Percentiles rank a stretch among this genome's conserved stretches.
Conservation (phyloP, 2,888 invertebrate genomes). For the Hyalella azteca region DNA sequence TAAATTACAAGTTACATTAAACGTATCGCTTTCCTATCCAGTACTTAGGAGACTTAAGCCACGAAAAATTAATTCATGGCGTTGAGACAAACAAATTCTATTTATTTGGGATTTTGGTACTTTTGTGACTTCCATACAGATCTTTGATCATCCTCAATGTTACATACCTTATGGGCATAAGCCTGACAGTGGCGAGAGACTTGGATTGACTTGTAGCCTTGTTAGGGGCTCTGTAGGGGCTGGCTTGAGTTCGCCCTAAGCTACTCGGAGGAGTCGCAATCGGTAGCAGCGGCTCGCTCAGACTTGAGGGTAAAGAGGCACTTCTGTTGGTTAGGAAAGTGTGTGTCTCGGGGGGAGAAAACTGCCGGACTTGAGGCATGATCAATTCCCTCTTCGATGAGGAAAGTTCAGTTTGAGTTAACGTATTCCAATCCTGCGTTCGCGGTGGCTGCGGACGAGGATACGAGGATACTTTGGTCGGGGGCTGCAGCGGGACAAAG, state of each 20-base stretch:
- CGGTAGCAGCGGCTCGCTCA: background rate
- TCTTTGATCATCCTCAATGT: too few relatives aligned
- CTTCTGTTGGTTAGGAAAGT: background rate
- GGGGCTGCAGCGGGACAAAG: background rate
- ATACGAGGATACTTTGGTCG: background rate
- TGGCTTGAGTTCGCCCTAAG: background rate
- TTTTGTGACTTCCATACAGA: too few relatives aligned
- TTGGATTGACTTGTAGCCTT: background rate
- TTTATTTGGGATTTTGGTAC: too few relatives aligned
- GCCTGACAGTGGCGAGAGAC: conserved; percentile 15
- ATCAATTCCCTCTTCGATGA: background rate
- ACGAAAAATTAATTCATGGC: too few relatives aligned
- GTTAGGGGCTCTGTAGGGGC: background rate
- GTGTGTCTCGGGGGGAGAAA: background rate
- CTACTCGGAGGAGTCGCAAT: background rate
- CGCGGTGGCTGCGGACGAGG: background rate
- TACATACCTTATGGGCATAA: background rate
- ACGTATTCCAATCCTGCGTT: background rate
- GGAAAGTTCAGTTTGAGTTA: background rate
- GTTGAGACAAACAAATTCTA: too few relatives aligned
- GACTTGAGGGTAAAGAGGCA: background rate
- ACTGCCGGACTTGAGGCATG: background rate
- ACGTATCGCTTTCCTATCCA: too few relatives aligned
- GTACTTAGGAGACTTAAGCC: too few relatives aligned
- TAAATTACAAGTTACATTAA: too few relatives aligned